Percentiles rank a stretch among this genome's conserved stretches.
These are phyloP conservation scores for Caenorhabditis drosophilae DNA, from an alignment of 2,888 invertebrate genomes.

Conservation along the genomic window DNA sequence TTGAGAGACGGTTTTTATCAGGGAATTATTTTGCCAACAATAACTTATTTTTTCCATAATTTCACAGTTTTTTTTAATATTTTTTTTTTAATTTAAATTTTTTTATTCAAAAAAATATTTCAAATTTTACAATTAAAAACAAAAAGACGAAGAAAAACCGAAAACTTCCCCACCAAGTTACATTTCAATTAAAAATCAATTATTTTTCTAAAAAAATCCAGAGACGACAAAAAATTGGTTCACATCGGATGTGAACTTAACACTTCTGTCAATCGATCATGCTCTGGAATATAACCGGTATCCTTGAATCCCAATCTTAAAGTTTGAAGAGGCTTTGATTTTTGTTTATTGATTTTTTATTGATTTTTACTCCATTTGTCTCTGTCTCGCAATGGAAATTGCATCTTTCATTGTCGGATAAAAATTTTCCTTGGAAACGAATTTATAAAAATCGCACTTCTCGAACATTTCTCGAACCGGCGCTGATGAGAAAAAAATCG, in stretches of 20 bases:
- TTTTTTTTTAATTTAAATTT: too few relatives aligned
- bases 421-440: slow-evolving; percentile 66
- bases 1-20: too few relatives aligned
- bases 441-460: slow-evolving; percentile 59
- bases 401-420: slow-evolving; percentile 67
- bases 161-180: too few relatives aligned
- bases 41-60: too few relatives aligned
- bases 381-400: slow-evolving; percentile 61
- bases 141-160: too few relatives aligned
- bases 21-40: too few relatives aligned
- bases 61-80: too few relatives aligned
- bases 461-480: slow-evolving; percentile 66
- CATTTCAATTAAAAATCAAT: too few relatives aligned
- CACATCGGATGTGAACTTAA: slow-evolving; percentile 29
- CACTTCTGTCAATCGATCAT: slow-evolving; percentile 41
- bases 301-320: slow-evolving; percentile 27
- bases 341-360: slow-evolving; percentile 7
- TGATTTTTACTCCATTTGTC: slow-evolving; percentile 42
- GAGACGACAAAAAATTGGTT: too few relatives aligned
- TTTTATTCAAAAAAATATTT: too few relatives aligned
- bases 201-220: too few relatives aligned
- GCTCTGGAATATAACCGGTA: slow-evolving; percentile 28
- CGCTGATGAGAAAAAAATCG: slow-evolving; percentile 52
- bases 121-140: too few relatives aligned
- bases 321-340: background rate